A percentile compares a stretch with the other conserved stretches of the same genome.
Conservation (phyloP, 2,888 invertebrate genomes). For the Drosophila infuscata region DNA sequence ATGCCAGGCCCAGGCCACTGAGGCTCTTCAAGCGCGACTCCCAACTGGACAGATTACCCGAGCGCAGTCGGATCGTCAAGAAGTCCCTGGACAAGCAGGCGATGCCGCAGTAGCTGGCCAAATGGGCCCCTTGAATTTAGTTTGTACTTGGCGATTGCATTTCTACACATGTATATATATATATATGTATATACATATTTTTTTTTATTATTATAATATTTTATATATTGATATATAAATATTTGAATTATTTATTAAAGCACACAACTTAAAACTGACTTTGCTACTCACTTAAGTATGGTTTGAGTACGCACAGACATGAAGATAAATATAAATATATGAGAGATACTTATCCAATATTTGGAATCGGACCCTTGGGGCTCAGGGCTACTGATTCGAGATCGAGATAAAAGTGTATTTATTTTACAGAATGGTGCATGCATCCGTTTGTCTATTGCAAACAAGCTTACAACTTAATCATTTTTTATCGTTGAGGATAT, state of each 20-base stretch:
- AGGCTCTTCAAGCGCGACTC: slow-evolving; percentile 65
- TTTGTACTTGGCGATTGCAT: slow-evolving; percentile 17
- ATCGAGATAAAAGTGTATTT: neutral
- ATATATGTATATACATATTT: neutral
- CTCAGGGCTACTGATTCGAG: neutral
- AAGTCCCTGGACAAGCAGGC: slow-evolving; percentile 56
- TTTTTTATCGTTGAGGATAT: neutral
- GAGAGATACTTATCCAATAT: neutral
- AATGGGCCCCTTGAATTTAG: slow-evolving; percentile 26
- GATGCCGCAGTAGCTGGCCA: slow-evolving; percentile 3
- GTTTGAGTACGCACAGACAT: neutral
- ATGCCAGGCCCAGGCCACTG: slow-evolving; percentile 47
- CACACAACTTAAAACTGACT: neutral
- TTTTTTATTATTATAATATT: slow-evolving; percentile 5
- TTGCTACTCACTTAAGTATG: neutral
- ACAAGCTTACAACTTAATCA: neutral
- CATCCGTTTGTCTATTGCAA: neutral
- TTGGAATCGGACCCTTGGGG: neutral
- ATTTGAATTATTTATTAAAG: slow-evolving; percentile 50
- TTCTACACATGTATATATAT: slow-evolving; percentile 8
- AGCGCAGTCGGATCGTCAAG: slow-evolving; percentile 55
- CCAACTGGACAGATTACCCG: slow-evolving; percentile 11
- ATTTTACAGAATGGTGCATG: neutral
- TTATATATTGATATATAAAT: slow-evolving; percentile 8
- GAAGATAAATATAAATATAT: neutral